These are phyloP conservation scores for Mormyrus hasselquistii DNA, from an alignment of 2,797 vertebrate genomes.

Conservation along the genomic window DNA sequence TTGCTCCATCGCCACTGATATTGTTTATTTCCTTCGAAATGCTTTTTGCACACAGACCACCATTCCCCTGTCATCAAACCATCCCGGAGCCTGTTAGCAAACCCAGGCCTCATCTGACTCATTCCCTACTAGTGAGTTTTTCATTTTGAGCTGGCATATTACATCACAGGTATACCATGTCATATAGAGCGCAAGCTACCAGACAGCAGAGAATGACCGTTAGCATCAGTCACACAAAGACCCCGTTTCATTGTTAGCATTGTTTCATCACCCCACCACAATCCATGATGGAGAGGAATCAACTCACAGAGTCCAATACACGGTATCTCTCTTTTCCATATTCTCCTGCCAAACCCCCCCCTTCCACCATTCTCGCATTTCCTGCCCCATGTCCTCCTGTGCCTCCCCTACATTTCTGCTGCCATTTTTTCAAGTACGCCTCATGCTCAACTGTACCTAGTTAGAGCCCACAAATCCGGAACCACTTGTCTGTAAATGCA, in stretches of 20 bases:
- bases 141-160: not conserved
- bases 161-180: not conserved
- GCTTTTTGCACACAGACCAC: not conserved
- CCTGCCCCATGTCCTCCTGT: not conserved
- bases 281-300: not conserved
- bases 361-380: not conserved
- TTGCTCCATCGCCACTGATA: not conserved
- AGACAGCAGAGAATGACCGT: not conserved
- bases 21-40: not conserved
- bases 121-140: not conserved
- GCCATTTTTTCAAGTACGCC: not conserved
- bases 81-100: not conserved
- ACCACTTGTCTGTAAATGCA: not conserved
- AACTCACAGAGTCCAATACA: not conserved
- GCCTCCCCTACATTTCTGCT: not conserved
- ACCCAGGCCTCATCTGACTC: not conserved
- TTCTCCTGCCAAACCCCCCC: not conserved
- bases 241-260: not conserved
- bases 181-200: not conserved
- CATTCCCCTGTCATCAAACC: not conserved
- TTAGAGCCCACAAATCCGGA: not conserved
- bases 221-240: not conserved
- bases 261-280: not conserved
- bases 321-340: not conserved
- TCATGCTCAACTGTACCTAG: not conserved